Conservation (phyloP, 1,140 invertebrate species). For the Bathynomus jamesi region DNA sequence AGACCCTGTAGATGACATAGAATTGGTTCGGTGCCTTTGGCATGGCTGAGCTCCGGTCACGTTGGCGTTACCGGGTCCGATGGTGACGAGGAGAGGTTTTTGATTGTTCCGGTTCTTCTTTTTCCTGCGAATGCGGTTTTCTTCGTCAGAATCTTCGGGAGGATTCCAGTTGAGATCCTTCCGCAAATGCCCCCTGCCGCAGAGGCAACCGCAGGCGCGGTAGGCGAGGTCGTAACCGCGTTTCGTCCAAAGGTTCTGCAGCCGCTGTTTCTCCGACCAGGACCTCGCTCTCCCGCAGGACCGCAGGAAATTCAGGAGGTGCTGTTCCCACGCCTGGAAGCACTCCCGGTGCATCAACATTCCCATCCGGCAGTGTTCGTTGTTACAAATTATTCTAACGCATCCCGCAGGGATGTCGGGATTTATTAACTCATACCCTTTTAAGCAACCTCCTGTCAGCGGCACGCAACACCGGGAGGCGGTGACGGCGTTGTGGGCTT, state of each 20-base stretch:
- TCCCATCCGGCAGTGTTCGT: conserved; percentile 76
- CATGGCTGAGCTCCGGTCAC: conserved; percentile 18
- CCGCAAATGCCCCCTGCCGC: conserved; percentile 81
- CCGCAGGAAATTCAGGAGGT: conserved; percentile 74
- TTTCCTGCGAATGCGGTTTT: conserved; percentile 43
- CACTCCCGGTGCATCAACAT: conserved; percentile 92
- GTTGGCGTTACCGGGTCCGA: conserved; percentile 33
- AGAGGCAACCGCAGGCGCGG: conserved; percentile 68
- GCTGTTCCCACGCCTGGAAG: conserved; percentile 86
- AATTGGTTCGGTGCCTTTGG: conserved; percentile 49
- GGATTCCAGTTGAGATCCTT: conserved; percentile 89
- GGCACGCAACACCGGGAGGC: conserved; percentile 62
- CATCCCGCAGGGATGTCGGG: conserved; percentile 61
- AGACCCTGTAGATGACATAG: conserved; percentile 55
- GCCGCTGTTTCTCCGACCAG: conserved; percentile 86
- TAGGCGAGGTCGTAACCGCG: conserved; percentile 89
- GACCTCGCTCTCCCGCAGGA: conserved; percentile 79
- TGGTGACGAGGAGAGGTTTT: conserved; percentile 38
- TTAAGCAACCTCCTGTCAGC: conserved; percentile 65
- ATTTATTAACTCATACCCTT: conserved; percentile 53
- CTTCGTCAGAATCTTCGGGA: conserved; percentile 41
- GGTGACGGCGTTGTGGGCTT: conserved; percentile 42
- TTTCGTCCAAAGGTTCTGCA: conserved; percentile 94
- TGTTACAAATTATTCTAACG: conserved; percentile 88
- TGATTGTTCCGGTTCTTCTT: conserved; percentile 45